phyloP scores from a whole-genome alignment of 2,888 invertebrate genomes.

The Nephrotoma appendiculata region DNA sequence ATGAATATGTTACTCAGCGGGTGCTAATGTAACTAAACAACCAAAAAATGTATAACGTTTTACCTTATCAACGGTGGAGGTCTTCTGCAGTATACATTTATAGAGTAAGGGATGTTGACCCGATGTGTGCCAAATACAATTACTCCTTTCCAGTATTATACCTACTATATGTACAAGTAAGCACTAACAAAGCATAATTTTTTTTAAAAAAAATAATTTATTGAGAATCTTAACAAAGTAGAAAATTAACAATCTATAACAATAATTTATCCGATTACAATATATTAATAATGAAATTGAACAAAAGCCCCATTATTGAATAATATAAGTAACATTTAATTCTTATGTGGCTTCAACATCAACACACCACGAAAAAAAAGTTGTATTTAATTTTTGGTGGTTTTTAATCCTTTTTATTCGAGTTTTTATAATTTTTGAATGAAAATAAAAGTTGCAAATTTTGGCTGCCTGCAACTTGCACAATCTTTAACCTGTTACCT shows the following conservation, averaged over 20 bases:
- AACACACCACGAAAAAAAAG: not conserved
- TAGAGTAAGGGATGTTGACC: not conserved
- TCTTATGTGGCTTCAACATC: not conserved
- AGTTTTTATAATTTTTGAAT: not conserved
- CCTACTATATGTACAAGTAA: too few species aligned
- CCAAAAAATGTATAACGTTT: not conserved
- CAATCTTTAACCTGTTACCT: not conserved
- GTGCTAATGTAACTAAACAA: slow-evolving; percentile 11
- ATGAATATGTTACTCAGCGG: slow-evolving; percentile 11
- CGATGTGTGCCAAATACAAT: not conserved
- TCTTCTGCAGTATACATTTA: not conserved
- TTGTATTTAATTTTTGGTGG: not conserved
- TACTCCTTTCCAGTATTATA: not conserved
- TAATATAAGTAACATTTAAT: not conserved
- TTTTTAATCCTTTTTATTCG: not conserved
- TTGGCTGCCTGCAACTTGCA: not conserved
- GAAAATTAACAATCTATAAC: not conserved
- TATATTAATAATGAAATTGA: not conserved
- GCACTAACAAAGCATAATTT: not conserved
- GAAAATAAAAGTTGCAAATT: not conserved
- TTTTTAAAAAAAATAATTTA: not conserved
- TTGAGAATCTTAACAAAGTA: not conserved
- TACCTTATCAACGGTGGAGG: not conserved
- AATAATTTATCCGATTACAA: slow-evolving; percentile 4
- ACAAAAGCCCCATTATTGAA: not conserved